A percentile compares a stretch with the other conserved stretches of the same genome.
These are phyloP conservation scores for Calidris pugnax DNA, from an alignment of 2,113 vertebrate genomes.

Conservation along the genomic window DNA sequence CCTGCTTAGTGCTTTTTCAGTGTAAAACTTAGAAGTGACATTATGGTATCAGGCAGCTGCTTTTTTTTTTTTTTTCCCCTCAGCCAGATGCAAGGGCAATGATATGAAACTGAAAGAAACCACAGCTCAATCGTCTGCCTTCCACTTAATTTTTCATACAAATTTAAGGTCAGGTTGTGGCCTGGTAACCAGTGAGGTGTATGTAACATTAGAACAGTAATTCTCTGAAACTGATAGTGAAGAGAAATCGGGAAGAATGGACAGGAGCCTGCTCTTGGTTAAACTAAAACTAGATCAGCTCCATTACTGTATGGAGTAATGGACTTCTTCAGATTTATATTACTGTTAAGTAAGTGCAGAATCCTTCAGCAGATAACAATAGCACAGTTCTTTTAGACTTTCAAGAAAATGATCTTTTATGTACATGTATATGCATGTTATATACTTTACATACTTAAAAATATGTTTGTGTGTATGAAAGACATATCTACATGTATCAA, in stretches of 20 bases:
- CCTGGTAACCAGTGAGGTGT: conserved; percentile 51
- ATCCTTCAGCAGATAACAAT: background rate
- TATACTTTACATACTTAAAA: background rate
- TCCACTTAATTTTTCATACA: conserved; percentile 84
- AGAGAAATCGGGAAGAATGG: background rate
- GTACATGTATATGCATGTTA: background rate
- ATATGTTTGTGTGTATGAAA: background rate
- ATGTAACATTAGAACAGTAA: conserved; percentile 57
- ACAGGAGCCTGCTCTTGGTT: conserved; percentile 25
- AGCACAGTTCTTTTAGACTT: background rate
- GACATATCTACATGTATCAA: background rate
- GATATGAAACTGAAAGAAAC: conserved; percentile 79
- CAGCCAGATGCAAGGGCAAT: conserved; percentile 64
- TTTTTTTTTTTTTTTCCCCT: background rate
- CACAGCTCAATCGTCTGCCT: conserved; percentile 77
- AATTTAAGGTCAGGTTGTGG: conserved; percentile 76
- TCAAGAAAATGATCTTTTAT: background rate
- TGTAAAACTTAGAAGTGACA: conserved; percentile 75
- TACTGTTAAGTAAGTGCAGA: background rate
- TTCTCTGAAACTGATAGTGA: conserved; percentile 37
- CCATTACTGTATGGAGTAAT: background rate
- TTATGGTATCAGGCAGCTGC: conserved; percentile 70
- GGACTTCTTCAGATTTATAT: background rate
- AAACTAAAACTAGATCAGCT: conserved; percentile 1
- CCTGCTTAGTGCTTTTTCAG: conserved; percentile 64